phyloP scores from a whole-genome alignment of 2,888 invertebrate genomes.

The Eudemis profundana region DNA sequence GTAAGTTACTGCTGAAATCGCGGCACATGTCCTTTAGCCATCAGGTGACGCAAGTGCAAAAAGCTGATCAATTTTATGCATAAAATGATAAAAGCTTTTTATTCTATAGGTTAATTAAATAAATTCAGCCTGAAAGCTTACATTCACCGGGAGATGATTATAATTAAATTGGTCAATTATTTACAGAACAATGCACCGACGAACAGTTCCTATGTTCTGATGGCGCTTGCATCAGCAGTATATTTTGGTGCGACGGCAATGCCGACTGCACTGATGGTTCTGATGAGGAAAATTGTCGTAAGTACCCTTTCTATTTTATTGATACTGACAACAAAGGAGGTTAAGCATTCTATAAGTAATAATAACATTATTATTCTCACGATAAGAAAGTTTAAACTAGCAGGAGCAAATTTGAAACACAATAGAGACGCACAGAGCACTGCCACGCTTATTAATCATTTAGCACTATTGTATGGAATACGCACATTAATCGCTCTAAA shows the following conservation, averaged over 20 bases:
- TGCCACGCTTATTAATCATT: constrained; percentile 32
- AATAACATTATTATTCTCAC: no score
- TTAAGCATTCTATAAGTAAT: no score
- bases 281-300: constrained; percentile 86
- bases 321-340: background rate
- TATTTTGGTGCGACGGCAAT: constrained; percentile 86
- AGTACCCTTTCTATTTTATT: constrained; percentile 53
- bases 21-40: no score
- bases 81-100: no score
- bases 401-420: constrained; percentile 10
- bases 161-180: constrained; percentile 1
- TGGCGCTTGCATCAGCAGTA: constrained; percentile 85
- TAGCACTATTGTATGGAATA: constrained; percentile 24
- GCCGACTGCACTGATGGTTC: constrained; percentile 86
- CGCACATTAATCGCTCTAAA: constrained; percentile 21
- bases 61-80: no score
- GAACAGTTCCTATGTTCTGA: constrained; percentile 72
- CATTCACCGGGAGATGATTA: background rate
- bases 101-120: no score
- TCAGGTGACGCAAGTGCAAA: no score
- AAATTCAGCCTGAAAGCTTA: no score
- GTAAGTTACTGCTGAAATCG: no score
- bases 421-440: constrained; percentile 38
- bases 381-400: constrained; percentile 5
- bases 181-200: constrained; percentile 58